Evolutionary conservation across 1,140 invertebrate species (phyloP), one percentile per base, ranked within the genome.

Genomic region (Heliconius eleuchia): DNA sequence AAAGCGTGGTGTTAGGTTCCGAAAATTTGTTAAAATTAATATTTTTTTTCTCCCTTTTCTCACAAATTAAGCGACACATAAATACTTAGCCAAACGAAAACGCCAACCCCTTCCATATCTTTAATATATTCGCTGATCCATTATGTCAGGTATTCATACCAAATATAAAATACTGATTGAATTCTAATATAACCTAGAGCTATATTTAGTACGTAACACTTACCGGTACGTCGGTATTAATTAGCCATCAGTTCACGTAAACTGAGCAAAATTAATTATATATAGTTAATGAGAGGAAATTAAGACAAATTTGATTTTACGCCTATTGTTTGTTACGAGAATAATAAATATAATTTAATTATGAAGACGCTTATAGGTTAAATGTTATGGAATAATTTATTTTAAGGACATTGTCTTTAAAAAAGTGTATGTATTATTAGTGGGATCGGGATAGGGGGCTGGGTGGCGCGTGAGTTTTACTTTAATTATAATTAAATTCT

Each of bases 211-310:
- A 30, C 60, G 60, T 66, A 66, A 5, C 55, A 23, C 60, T 66
- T 66, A 66, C 60, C 60, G 60, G 27, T 66, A 66, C 27, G 60
- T 66, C 60, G 60, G 60, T 66, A 77, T 77, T 72, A 77, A 77
- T 72, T 72, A 52, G 46, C 37, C 76, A 72, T 77, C 76, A 73
- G 71, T 57, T 71, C 46, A 30, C 46, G 76, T 50, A n/a, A 77
- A 55, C 70, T 70, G 27, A 19, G 76, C 50, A 55, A 77, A 77
- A 46, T 72, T 77, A 77, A 77, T 77, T 77, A 77, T 77, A 77
- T 50, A 50, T 77, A 57, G 70, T 39, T 77, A 77, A 77, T 77
- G 42, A 72, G 76, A 55, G 76, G 39, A 72, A 77, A 77, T 77
- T 77, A 72, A 77, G 66, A 77, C 37, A 72, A 77, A 77, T 77